Evolutionary conservation across 2,888 invertebrate genomes (phyloP).

Genomic region (Halictus quadricinctus): DNA sequence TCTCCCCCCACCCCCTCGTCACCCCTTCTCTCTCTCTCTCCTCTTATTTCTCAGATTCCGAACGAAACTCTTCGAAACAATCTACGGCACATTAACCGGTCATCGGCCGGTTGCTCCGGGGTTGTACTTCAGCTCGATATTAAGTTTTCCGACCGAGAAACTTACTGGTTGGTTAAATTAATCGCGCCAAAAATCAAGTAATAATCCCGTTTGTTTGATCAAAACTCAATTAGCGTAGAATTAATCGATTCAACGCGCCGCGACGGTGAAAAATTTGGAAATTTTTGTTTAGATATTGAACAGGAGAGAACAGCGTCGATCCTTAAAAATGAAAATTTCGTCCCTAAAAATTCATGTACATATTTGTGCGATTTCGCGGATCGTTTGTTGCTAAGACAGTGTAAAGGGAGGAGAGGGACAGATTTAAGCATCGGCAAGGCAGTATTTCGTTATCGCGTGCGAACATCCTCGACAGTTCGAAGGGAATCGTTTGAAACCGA

Average conservation of each 20-base stretch:
- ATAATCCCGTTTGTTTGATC: conserved; percentile 25
- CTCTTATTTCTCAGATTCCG: conserved; percentile 26
- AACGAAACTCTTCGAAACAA: conserved; percentile 42
- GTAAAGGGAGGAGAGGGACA: background rate
- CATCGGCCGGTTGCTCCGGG: conserved; percentile 4
- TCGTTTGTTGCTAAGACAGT: background rate
- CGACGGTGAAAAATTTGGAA: conserved; percentile 6
- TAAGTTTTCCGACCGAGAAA: conserved; percentile 44
- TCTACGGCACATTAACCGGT: conserved; percentile 48
- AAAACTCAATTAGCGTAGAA: conserved; percentile 16
- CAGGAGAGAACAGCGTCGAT: conserved; percentile 7
- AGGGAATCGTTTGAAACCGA: conserved; percentile 41
- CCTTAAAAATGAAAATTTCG: background rate
- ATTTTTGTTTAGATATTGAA: background rate
- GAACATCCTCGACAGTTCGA: conserved; percentile 51
- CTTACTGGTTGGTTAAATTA: conserved; percentile 32
- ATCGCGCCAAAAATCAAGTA: conserved; percentile 16
- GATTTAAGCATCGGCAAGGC: conserved; percentile 11
- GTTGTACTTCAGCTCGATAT: conserved; percentile 33
- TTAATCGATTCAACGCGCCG: background rate
- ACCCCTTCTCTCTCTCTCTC: background rate
- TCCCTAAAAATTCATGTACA: background rate
- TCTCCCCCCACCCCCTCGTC: background rate
- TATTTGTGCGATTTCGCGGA: conserved; percentile 27
- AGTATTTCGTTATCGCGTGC: conserved; percentile 59